phyloP scores from a whole-genome alignment of 2,888 invertebrate species.

The Synergus itoensis region DNA sequence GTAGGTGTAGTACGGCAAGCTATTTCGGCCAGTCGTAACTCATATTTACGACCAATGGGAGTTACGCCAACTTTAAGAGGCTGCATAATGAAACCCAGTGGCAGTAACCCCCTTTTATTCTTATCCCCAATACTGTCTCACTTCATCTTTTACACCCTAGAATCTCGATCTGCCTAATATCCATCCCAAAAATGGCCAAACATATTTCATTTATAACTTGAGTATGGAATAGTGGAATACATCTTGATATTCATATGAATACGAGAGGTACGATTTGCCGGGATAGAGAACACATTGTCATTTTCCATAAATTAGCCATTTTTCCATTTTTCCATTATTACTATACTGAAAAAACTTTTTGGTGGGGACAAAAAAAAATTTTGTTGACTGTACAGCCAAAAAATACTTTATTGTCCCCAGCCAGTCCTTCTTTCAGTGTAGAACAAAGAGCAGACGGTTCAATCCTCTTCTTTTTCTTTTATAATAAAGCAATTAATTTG shows the following conservation, averaged over 20 bases:
- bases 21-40: constrained; percentile 71
- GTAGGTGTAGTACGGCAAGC: constrained; percentile 59
- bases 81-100: constrained; percentile 72
- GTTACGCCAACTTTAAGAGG: constrained; percentile 74
- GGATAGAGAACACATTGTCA: neutral
- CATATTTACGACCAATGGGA: constrained; percentile 74
- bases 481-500: too few relatives aligned
- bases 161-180: constrained; percentile 61
- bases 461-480: too few relatives aligned
- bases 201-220: constrained; percentile 45
- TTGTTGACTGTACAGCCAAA: too few relatives aligned
- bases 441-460: too few relatives aligned
- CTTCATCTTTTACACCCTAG: constrained; percentile 56
- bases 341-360: neutral
- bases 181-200: constrained; percentile 45
- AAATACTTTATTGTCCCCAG: too few relatives aligned
- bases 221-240: neutral
- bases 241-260: neutral
- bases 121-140: constrained; percentile 50
- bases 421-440: too few relatives aligned
- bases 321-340: neutral
- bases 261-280: neutral
- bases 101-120: constrained; percentile 56
- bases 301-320: neutral
- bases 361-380: too few relatives aligned